Base-by-base conservation (phyloP, 2,113 vertebrate genomes). In the Hippocampus barbouri region DNA sequence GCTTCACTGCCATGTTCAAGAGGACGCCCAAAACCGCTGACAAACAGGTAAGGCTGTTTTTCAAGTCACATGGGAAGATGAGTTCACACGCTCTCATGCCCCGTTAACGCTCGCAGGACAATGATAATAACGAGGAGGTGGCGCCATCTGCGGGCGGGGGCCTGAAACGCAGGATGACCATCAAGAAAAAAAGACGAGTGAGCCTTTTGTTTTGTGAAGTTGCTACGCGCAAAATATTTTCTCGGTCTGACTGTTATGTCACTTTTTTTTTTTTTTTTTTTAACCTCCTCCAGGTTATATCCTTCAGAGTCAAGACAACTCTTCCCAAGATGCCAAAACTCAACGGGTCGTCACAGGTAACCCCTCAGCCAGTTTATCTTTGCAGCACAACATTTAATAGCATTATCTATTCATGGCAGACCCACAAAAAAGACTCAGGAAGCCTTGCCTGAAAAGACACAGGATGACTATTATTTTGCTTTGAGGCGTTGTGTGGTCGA, bases 281-380 rank as follows among this genome's bases (percentile, higher is more conserved):
- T 34, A 5, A 38, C 49, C 9, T 70, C 49, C 56, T 30, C 71
- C 70, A 92, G 91, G 83, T 91, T 5, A 77, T 87, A 25, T 92
- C 90, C 0, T 92, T 91, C 80, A 66, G 83, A 79, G 68, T 92
- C 72, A 92, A 86, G 76, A 86, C 60, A 76, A 91, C 86, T 8
- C 79, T 88, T 71, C 82, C 87, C 54, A 82, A 27, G 76, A 66
- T 71, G 3, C 71, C 85, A 2, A 82, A 75, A n/a, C 0, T 69
- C 2, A 57, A 12, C 3, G 5, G 30, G 1, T 0, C 72, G 2
- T 73, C 73, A 9, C 71, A 86, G 89, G 34, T 38, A 38, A 38
- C 53, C 2, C 9, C 16, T 38, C 34, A 38, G 34, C 34, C 34
- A 38, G 34, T 38, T 38, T 38, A 6, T 38, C 34, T 38, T 38